Evolutionary conservation across 2,888 invertebrate genomes (phyloP).

Genomic region (Troides aeacus): DNA sequence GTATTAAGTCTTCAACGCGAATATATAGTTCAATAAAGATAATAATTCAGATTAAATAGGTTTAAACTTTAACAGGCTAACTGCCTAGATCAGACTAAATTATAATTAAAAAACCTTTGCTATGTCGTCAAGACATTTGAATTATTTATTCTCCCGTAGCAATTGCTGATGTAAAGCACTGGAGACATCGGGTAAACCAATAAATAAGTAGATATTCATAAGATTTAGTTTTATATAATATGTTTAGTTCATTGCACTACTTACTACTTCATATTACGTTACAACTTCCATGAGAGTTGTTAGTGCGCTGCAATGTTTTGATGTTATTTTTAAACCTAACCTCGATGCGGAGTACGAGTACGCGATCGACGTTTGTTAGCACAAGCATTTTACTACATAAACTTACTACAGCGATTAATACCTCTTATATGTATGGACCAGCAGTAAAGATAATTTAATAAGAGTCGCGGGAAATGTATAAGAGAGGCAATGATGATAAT

Average conservation of each 20-base stretch:
- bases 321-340: conserved; percentile 2
- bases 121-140: not conserved
- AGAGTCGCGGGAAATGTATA: too few relatives aligned
- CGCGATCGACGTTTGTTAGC: not conserved
- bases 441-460: too few relatives aligned
- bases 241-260: not conserved
- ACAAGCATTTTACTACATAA: not conserved
- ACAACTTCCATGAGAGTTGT: not conserved
- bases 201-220: too few relatives aligned
- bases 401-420: not conserved
- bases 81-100: not conserved
- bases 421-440: not conserved
- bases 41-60: too few relatives aligned
- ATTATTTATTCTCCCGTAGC: not conserved
- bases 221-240: not conserved
- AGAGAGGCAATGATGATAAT: too few relatives aligned
- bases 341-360: not conserved
- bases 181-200: too few relatives aligned
- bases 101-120: not conserved
- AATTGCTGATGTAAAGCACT: too few relatives aligned
- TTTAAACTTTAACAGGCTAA: too few relatives aligned
- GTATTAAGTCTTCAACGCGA: too few relatives aligned
- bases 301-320: not conserved
- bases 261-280: not conserved
- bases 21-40: too few relatives aligned